Evolutionary conservation across 1,140 invertebrate genomes (phyloP), one percentile per base, ranked within the genome.

Genomic region (Augochlora pura): DNA sequence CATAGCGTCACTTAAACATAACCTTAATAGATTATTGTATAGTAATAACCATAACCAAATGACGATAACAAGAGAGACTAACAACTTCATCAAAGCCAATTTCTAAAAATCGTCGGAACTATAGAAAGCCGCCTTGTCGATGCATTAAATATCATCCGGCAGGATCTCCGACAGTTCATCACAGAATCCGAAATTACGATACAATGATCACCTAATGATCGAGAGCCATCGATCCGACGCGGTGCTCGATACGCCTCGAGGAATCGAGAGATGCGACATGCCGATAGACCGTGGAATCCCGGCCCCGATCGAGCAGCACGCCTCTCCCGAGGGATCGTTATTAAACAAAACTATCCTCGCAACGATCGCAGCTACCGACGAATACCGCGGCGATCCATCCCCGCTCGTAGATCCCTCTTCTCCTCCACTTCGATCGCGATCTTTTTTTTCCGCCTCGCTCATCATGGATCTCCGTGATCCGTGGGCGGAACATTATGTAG

Each of bases 401-500:
- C 52, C 65, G 16, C n/a, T n/a, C n/a, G n/a, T n/a, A n/a, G 10
- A 23, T 63, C 25, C 64, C 12, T 52, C 57, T 1, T 38, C 59
- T 0, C 21, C 38, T 42, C 0, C 25, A 21, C 39, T 23, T 8
- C 54, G 74, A 49, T 38, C 18, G 18, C 32, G 59, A 46, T 69
- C n/a, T n/a, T n/a, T 71, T 63, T 23, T 70, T 70, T 42, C n/a
- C 32, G 32, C 32, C 10, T 7, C 18, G 21, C 10, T 0, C 60
- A 18, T 0, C 60, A 18, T 62, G 32, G n/a, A 66, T 66, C 57
- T 8, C 27, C 49, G 25, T 14, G 39, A 8, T 54, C 18, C 60
- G 76, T 77, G 76, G 76, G 76, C 68, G 76, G 59, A 77, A 77
- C 68, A 70, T 77, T 64, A 71, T 54, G 76, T 77, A 77, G 76